phyloP scores from a whole-genome alignment of 1,140 invertebrate species.

The Sycobia sp. region DNA sequence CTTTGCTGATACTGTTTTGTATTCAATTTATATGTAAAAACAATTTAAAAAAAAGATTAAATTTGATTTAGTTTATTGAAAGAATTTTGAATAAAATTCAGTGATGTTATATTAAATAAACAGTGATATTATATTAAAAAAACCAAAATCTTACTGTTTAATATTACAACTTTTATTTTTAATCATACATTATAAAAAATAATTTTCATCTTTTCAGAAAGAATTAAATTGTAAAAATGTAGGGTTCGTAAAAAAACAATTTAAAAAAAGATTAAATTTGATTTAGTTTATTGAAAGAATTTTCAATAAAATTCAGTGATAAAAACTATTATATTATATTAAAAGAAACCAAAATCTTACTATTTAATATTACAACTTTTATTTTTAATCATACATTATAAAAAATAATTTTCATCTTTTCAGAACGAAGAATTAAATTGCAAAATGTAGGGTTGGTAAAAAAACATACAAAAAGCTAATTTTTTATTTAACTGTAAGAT shows the following conservation, averaged over 20 bases:
- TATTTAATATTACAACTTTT: constrained; percentile 27
- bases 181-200: constrained; percentile 31
- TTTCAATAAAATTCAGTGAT: no score
- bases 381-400: constrained; percentile 30
- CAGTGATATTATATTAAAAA: constrained; percentile 11
- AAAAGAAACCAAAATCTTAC: constrained; percentile 9
- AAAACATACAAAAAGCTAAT: constrained; percentile 27
- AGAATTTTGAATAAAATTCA: no score
- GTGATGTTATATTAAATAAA: no score
- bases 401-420: constrained; percentile 27
- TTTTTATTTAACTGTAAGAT: constrained; percentile 29
- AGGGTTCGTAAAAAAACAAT: constrained; percentile 17
- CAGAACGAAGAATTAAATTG: constrained; percentile 17
- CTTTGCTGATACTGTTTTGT: no score
- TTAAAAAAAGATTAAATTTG: no score
- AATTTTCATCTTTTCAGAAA: constrained; percentile 17
- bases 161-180: constrained; percentile 32
- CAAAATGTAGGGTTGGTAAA: constrained; percentile 11
- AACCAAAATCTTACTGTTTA: not conserved
- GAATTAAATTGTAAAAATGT: constrained; percentile 17
- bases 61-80: no score
- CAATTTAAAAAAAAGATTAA: no score
- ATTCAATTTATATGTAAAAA: no score
- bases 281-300: no score
- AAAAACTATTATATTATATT: constrained; percentile 14